Evolutionary conservation across 2,888 invertebrate genomes (phyloP).

Genomic region (Elegia similella): DNA sequence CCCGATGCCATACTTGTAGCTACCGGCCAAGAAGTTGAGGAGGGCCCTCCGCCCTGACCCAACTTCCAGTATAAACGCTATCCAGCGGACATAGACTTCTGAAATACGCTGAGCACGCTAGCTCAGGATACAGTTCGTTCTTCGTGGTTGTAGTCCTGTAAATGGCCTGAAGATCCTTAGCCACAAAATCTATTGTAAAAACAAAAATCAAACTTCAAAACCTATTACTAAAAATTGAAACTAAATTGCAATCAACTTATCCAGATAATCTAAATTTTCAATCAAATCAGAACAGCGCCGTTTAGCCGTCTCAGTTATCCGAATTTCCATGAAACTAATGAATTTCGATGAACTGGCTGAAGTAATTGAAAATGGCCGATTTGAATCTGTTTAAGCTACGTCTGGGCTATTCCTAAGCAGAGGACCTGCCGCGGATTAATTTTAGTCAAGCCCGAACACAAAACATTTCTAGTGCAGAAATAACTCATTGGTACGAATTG

Average conservation of each 20-base stretch:
- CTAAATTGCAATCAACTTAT: not conserved
- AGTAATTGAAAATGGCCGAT: conserved; percentile 15
- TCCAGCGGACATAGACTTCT: too few relatives aligned
- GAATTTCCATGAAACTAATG: conserved; percentile 13
- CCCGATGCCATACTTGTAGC: too few relatives aligned
- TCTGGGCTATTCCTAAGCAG: conserved; percentile 18
- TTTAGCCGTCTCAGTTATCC: conserved; percentile 4
- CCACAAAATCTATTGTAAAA: too few relatives aligned
- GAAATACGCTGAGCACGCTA: too few relatives aligned
- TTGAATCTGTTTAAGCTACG: conserved; percentile 16
- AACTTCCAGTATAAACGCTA: too few relatives aligned
- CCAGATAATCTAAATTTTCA: conserved; percentile 1
- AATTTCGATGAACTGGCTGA: conserved; percentile 17
- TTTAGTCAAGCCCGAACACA: conserved; percentile 9
- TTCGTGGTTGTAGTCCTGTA: too few relatives aligned
- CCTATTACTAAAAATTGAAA: not conserved
- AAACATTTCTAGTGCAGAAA: not conserved
- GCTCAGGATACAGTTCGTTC: too few relatives aligned
- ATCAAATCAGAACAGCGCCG: conserved; percentile 8
- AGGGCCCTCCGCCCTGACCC: too few relatives aligned
- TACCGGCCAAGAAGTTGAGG: too few relatives aligned
- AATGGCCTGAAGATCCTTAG: too few relatives aligned
- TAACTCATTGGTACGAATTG: not conserved
- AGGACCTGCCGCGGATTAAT: conserved; percentile 12
- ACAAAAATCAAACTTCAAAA: not conserved